Percentiles rank a stretch among this genome's conserved stretches.
These are phyloP conservation scores for Megalurothrips usitatus DNA, from an alignment of 2,888 invertebrate genomes.

Conservation along the genomic window DNA sequence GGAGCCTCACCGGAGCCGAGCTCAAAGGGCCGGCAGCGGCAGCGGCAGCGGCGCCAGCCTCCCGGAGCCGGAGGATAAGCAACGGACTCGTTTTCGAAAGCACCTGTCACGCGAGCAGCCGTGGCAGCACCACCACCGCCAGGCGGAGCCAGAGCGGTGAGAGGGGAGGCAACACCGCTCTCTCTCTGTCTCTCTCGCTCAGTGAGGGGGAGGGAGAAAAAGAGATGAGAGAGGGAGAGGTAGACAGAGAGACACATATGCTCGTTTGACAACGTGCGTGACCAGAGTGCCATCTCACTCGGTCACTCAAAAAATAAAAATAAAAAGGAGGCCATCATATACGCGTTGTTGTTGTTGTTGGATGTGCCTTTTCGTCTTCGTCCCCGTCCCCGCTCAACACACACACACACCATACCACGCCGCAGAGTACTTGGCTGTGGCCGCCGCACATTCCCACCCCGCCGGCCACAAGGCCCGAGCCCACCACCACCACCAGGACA, in stretches of 20 bases:
- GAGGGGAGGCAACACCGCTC: background rate
- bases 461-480: no score
- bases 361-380: no score
- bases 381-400: no score
- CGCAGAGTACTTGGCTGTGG: no score
- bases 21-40: background rate
- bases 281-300: background rate
- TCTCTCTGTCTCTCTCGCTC: no score
- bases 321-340: background rate
- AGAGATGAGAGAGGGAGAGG: background rate
- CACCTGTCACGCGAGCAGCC: conserved; percentile 6
- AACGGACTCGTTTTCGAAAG: conserved; percentile 21
- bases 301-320: background rate
- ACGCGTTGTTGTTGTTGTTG: no score
- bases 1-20: background rate
- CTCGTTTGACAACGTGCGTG: background rate
- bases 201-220: background rate
- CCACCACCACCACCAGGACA: no score
- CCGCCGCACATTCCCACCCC: no score
- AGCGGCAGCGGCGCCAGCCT: background rate
- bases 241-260: no score
- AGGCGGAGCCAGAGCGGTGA: background rate
- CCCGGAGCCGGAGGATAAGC: background rate
- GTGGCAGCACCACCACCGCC: background rate
- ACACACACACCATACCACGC: no score